Conservation (phyloP, 2,888 invertebrate species). For the Lathronympha strigana region DNA sequence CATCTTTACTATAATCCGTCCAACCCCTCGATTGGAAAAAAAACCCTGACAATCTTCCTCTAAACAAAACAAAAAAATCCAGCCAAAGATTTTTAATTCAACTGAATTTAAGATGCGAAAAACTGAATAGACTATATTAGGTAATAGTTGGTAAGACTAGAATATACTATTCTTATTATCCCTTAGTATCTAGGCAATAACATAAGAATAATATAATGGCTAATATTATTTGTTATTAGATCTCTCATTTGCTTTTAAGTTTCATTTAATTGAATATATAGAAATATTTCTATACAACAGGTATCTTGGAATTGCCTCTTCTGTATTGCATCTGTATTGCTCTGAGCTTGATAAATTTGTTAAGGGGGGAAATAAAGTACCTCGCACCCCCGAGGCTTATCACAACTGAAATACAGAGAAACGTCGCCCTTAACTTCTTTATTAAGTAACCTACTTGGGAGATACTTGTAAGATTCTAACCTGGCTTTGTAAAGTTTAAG, state of each 20-base stretch:
- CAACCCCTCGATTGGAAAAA: too few relatives aligned
- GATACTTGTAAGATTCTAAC: conserved; percentile 3
- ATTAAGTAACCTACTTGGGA: conserved; percentile 31
- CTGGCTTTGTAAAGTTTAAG: conserved; percentile 4
- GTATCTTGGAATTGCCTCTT: background rate
- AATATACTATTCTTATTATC: too few relatives aligned
- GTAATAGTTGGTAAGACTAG: too few relatives aligned
- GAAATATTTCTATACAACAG: background rate
- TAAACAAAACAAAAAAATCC: too few relatives aligned
- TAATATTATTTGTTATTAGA: too few relatives aligned
- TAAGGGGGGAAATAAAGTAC: conserved; percentile 2
- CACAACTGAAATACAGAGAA: conserved; percentile 19
- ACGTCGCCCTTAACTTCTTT: conserved; percentile 28
- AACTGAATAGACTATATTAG: too few relatives aligned
- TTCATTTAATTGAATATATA: background rate
- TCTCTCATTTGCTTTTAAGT: background rate
- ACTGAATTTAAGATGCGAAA: too few relatives aligned
- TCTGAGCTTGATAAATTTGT: conserved; percentile 13
- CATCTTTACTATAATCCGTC: too few relatives aligned
- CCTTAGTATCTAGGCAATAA: too few relatives aligned
- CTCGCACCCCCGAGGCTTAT: conserved; percentile 9
- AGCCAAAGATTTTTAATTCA: too few relatives aligned
- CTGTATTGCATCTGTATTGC: background rate
- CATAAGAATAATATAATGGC: too few relatives aligned
- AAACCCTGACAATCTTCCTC: too few relatives aligned